Conservation (phyloP, 2,113 vertebrate genomes). For the Ochotona princeps region DNA sequence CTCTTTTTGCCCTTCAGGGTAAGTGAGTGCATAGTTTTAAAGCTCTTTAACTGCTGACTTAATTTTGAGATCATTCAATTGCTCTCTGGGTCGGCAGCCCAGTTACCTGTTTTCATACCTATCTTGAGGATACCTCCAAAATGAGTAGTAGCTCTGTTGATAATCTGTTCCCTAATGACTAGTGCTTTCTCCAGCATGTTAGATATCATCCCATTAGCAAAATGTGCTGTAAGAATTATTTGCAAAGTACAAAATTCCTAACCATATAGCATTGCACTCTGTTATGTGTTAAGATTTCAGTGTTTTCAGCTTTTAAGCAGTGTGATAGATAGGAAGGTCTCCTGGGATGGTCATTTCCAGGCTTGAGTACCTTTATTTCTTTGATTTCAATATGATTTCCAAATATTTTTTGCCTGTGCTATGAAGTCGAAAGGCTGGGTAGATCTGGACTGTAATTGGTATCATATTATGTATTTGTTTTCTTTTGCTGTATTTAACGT, state of each 20-base stretch:
- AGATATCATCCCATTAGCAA: conserved; percentile 25
- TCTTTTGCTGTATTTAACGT: conserved; percentile 52
- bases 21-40: conserved; percentile 45
- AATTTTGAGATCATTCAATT: neutral
- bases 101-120: neutral
- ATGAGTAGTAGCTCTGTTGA: neutral
- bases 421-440: neutral
- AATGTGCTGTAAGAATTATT: neutral
- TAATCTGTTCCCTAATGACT: conserved; percentile 34
- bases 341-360: neutral
- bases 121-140: neutral
- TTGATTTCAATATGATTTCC: conserved; percentile 12
- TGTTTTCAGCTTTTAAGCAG: neutral
- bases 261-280: neutral
- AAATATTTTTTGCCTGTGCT: neutral
- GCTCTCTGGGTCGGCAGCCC: conserved; percentile 2
- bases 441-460: neutral
- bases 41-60: conserved; percentile 15
- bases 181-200: conserved; percentile 5
- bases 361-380: neutral
- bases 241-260: conserved; percentile 38
- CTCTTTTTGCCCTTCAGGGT: conserved; percentile 98
- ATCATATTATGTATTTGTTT: neutral
- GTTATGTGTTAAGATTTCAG: neutral
- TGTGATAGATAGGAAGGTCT: neutral